phyloP scores from a whole-genome alignment of 1,140 invertebrate genomes.

The Nephotettix cincticeps region DNA sequence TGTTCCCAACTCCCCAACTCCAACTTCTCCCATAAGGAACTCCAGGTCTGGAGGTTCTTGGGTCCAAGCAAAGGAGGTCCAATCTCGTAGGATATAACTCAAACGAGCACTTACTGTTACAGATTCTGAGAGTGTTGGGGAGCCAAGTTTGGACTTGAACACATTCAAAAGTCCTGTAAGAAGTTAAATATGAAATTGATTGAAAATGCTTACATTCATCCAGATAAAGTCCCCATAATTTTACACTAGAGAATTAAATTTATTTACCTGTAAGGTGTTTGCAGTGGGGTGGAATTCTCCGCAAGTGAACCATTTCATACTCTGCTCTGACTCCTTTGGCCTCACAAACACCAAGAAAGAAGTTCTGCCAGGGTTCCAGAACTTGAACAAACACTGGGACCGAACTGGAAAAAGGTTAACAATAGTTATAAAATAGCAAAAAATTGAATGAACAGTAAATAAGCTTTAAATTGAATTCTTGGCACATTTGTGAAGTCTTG shows the following conservation, averaged over 20 bases:
- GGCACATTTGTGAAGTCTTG: too few relatives aligned
- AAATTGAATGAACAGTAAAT: too few relatives aligned
- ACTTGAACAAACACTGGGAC: slow-evolving; percentile 88
- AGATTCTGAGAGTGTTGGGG: slow-evolving; percentile 59
- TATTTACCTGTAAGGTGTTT: slow-evolving; percentile 69
- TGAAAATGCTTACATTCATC: too few relatives aligned
- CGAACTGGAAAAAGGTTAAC: slow-evolving; percentile 54
- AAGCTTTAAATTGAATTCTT: too few relatives aligned
- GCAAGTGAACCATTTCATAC: slow-evolving; percentile 88
- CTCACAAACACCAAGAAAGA: slow-evolving; percentile 77
- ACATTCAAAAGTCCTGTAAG: slow-evolving; percentile 66
- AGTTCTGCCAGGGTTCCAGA: slow-evolving; percentile 74
- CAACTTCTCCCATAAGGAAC: slow-evolving; percentile 61
- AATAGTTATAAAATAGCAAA: not conserved
- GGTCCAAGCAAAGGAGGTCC: slow-evolving; percentile 63
- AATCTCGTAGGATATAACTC: slow-evolving; percentile 77
- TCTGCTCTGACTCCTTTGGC: slow-evolving; percentile 70
- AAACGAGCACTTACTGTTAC: slow-evolving; percentile 77
- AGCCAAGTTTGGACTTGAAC: slow-evolving; percentile 77
- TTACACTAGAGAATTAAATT: too few relatives aligned
- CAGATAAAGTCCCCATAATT: too few relatives aligned
- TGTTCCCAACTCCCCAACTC: slow-evolving; percentile 56
- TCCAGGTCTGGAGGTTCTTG: slow-evolving; percentile 73
- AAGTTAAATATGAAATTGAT: too few relatives aligned
- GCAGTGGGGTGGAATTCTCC: slow-evolving; percentile 75